phyloP scores from a whole-genome alignment of 64 coral and sea anemone species.

The Montipora efflorescens region DNA sequence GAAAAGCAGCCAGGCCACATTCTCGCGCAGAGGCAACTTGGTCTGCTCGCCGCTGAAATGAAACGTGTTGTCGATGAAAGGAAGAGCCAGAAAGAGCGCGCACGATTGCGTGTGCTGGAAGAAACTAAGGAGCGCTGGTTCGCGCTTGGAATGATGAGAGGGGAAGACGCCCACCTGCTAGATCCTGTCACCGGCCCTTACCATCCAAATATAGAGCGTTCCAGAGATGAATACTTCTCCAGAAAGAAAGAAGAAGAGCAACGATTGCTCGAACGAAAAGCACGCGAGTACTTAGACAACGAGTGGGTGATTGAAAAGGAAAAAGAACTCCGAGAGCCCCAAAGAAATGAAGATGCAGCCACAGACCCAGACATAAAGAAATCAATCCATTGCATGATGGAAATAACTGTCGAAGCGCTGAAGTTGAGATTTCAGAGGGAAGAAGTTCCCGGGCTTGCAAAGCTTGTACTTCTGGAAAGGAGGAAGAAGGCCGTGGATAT shows the following conservation, averaged over 20 bases:
- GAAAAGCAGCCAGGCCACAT: not conserved
- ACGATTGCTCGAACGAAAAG: not conserved
- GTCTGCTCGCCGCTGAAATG: not conserved
- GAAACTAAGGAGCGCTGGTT: not conserved
- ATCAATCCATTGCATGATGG: not conserved
- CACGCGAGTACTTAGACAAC: not conserved
- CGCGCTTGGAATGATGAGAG: not conserved
- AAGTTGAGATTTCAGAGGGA: not conserved
- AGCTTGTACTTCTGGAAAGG: not conserved
- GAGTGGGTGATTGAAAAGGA: not conserved
- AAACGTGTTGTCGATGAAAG: not conserved
- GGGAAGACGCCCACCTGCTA: not conserved
- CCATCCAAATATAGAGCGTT: not conserved
- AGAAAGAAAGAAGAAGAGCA: not conserved
- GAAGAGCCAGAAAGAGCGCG: not conserved
- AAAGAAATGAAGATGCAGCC: not conserved
- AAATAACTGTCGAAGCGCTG: not conserved
- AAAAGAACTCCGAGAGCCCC: not conserved
- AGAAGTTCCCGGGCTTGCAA: not conserved
- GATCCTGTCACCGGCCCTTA: not conserved
- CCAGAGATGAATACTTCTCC: not conserved
- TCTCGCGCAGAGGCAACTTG: not conserved
- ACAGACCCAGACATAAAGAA: not conserved
- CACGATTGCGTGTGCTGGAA: not conserved
- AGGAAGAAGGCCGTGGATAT: not conserved